These are phyloP conservation scores for Thamnophis elegans DNA, from an alignment of 2,797 vertebrate species.

Conservation along the genomic window DNA sequence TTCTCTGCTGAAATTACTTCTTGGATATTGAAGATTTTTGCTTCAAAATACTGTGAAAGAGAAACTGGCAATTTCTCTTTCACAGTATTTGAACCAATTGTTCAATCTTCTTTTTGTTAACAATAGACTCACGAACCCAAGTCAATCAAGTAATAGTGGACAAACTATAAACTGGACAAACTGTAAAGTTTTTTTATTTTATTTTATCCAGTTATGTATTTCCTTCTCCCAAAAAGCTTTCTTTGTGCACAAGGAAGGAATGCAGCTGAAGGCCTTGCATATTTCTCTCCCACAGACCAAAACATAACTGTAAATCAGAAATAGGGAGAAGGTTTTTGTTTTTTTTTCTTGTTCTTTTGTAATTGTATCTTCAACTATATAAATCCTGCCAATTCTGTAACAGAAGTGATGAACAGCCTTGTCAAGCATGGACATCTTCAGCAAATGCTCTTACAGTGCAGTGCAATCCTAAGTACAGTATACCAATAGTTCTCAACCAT, in stretches of 20 bases:
- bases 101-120: background rate
- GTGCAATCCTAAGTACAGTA: background rate
- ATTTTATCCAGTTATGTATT: background rate
- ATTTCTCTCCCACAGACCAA: background rate
- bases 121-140: background rate
- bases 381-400: fast-evolving
- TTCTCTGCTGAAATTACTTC: background rate
- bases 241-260: background rate
- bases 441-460: background rate
- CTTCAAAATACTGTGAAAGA: background rate
- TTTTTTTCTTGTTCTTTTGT: background rate
- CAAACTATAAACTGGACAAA: background rate
- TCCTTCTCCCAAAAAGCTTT: background rate
- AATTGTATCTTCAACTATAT: background rate
- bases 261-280: background rate
- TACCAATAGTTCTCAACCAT: too few relatives aligned
- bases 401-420: background rate
- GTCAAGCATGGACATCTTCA: background rate
- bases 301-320: slow-evolving; percentile 7
- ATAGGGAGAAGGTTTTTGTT: background rate
- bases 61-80: background rate
- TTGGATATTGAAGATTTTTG: background rate
- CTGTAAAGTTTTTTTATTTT: background rate
- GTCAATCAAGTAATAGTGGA: background rate
- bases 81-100: background rate